Conservation (phyloP, 1,140 invertebrate genomes). For the Pantala flavescens region DNA sequence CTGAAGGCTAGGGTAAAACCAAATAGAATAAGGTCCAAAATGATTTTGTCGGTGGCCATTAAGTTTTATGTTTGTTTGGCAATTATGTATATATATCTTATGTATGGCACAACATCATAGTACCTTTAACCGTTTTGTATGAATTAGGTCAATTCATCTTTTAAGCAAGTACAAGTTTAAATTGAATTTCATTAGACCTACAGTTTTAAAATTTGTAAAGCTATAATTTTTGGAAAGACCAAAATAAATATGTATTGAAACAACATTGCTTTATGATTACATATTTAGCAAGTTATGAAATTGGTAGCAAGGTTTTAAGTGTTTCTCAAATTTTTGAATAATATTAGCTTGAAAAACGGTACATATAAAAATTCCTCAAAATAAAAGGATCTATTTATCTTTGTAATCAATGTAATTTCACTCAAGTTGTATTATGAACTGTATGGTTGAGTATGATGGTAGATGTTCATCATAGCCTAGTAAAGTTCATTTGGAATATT, state of each 20-base stretch:
- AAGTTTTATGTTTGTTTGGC: neutral
- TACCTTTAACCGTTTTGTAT: neutral
- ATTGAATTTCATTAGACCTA: neutral
- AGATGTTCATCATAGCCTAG: neutral
- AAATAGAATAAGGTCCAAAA: neutral
- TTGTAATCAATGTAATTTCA: neutral
- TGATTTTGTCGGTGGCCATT: neutral
- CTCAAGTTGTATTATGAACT: neutral
- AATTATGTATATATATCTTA: neutral
- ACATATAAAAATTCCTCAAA: neutral
- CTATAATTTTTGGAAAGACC: constrained; percentile 3
- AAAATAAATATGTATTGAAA: neutral
- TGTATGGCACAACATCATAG: neutral
- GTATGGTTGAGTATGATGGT: neutral
- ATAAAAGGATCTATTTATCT: neutral
- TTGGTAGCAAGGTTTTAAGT: neutral
- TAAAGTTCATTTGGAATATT: neutral
- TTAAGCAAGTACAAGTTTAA: neutral
- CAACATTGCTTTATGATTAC: neutral
- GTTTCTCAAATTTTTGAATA: neutral
- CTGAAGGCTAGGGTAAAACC: neutral
- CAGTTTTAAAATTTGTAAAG: neutral
- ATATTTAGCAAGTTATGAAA: neutral
- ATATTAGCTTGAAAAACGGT: constrained; percentile 2
- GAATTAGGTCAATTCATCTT: neutral